Conservation (phyloP, 2,113 vertebrate genomes). For the Sakesphorus luctuosus region DNA sequence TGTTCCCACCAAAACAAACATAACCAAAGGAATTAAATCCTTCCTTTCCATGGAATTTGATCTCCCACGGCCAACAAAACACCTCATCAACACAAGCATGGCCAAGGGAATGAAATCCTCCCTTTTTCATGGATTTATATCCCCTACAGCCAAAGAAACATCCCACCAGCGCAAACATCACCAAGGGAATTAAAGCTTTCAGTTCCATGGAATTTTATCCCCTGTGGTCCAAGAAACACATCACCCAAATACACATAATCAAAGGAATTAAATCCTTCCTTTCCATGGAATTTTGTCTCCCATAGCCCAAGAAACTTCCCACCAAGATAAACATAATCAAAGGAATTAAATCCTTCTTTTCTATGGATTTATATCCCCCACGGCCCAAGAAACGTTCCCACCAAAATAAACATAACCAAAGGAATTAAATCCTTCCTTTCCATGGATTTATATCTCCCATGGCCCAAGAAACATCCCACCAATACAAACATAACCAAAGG, state of each 20-base stretch:
- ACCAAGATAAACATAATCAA: no score
- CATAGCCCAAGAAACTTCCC: neutral
- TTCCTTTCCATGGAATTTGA: no score
- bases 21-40: no score
- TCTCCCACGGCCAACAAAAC: neutral
- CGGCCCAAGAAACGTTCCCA: neutral
- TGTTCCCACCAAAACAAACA: no score
- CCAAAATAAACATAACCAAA: neutral
- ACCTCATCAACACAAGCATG: neutral
- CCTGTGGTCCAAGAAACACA: neutral
- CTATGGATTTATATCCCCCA: no score
- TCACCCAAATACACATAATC: neutral
- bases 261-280: neutral
- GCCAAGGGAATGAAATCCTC: neutral
- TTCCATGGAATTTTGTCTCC: neutral
- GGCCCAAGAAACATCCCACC: neutral
- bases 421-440: neutral
- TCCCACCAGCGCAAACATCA: neutral
- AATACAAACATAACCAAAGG: neutral
- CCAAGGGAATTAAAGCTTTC: neutral
- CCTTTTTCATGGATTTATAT: neutral
- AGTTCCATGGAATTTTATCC: neutral
- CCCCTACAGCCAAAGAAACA: neutral
- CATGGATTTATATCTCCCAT: neutral
- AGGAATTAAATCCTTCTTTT: no score